These are phyloP conservation scores for Xiphorhynchus elegans DNA, from an alignment of 2,113 vertebrate species.

Conservation along the genomic window DNA sequence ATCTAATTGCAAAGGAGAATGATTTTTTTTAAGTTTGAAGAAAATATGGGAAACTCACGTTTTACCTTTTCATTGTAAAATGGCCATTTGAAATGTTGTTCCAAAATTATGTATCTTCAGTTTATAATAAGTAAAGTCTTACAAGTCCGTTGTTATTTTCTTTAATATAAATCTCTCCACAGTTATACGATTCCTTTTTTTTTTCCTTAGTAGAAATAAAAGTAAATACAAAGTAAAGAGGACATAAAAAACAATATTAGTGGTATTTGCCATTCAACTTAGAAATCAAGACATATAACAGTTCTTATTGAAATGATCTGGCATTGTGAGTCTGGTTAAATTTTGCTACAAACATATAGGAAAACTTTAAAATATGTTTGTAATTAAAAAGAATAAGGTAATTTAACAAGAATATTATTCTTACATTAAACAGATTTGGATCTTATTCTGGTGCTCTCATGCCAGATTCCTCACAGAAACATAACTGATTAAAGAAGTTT, in stretches of 20 bases:
- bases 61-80: background rate
- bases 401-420: background rate
- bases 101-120: background rate
- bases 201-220: background rate
- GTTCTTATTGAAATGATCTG: background rate
- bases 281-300: background rate
- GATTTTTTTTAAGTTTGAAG: rapidly evolving
- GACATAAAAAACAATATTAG: rapidly evolving
- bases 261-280: background rate
- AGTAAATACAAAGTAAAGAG: background rate
- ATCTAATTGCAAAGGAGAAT: background rate
- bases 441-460: background rate
- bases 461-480: background rate
- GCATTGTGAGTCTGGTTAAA: background rate
- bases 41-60: background rate
- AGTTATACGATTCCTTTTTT: background rate
- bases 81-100: background rate
- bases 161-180: background rate
- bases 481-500: background rate
- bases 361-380: background rate
- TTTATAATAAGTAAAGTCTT: background rate
- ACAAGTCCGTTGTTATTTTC: background rate
- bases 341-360: background rate
- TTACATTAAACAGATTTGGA: background rate
- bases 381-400: background rate